phyloP scores from a whole-genome alignment of 1,140 invertebrate genomes.

The Conus betulinus region DNA sequence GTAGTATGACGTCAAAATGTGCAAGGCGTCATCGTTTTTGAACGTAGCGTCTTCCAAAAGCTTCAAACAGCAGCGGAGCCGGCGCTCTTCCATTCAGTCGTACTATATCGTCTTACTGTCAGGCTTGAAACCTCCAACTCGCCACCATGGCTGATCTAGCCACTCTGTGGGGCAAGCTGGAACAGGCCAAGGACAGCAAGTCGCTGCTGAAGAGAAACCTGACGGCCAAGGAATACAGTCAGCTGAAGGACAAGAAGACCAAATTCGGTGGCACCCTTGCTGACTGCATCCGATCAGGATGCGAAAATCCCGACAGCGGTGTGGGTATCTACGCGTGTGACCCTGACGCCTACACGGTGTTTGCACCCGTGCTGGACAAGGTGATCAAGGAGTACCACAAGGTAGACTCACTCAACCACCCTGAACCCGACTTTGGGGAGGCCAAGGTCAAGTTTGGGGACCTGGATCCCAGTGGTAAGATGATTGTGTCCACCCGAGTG shows the following conservation, averaged over 20 bases:
- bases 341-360: conserved; percentile 68
- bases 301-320: conserved; percentile 60
- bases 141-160: background rate
- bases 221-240: conserved; percentile 52
- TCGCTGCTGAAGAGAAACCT: conserved; percentile 63
- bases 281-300: conserved; percentile 63
- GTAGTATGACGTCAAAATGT: no score
- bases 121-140: no score
- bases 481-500: conserved; percentile 76
- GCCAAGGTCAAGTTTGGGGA: conserved; percentile 64
- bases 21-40: no score
- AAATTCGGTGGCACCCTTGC: conserved; percentile 59
- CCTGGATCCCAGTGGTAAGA: conserved; percentile 77
- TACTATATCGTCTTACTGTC: no score
- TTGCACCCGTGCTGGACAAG: conserved; percentile 63
- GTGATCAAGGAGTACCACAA: conserved; percentile 72
- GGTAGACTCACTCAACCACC: conserved; percentile 82
- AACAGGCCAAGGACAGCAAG: conserved; percentile 37
- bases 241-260: conserved; percentile 62
- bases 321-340: conserved; percentile 68
- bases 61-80: no score
- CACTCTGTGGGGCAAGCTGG: conserved; percentile 38
- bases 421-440: conserved; percentile 80
- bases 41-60: no score
- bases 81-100: no score